Conservation (phyloP, 2,797 vertebrate genomes). For the Xiphophorus birchmanni region DNA sequence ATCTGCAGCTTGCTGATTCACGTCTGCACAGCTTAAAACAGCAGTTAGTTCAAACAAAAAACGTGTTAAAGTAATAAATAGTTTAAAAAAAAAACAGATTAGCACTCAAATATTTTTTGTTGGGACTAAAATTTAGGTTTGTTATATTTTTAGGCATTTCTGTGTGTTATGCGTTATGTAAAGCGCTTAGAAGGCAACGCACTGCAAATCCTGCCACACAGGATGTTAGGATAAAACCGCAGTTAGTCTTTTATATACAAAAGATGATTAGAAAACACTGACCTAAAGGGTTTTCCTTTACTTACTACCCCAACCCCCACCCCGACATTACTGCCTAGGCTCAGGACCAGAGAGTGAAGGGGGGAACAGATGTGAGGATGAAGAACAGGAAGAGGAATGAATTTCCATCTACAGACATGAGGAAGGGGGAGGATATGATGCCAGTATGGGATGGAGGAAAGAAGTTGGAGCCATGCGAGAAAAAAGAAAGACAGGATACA, state of each 20-base stretch:
- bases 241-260: constrained; percentile 45
- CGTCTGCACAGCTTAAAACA: constrained; percentile 17
- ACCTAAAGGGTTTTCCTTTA: constrained; percentile 61
- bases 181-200: constrained; percentile 40
- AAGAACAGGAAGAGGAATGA: constrained; percentile 74
- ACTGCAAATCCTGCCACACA: constrained; percentile 58
- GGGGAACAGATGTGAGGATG: constrained; percentile 70
- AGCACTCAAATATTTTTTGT: constrained; percentile 18
- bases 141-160: constrained; percentile 17
- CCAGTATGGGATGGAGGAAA: constrained; percentile 60
- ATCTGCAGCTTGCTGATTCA: constrained; percentile 31
- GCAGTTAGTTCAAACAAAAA: constrained; percentile 22
- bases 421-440: constrained; percentile 30
- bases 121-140: constrained; percentile 8
- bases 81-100: constrained; percentile 18
- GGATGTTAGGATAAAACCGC: constrained; percentile 44
- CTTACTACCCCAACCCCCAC: constrained; percentile 44
- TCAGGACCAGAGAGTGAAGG: constrained; percentile 66
- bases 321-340: constrained; percentile 72
- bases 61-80: constrained; percentile 21
- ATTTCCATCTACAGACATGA: constrained; percentile 69
- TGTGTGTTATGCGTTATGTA: constrained; percentile 11
- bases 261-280: constrained; percentile 53
- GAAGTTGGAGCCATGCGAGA: constrained; percentile 65
- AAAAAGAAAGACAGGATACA: constrained; percentile 79